Percentiles rank a stretch among this genome's conserved stretches.
Conservation (phyloP, 2,113 vertebrate species). For the Salminus brasiliensis region DNA sequence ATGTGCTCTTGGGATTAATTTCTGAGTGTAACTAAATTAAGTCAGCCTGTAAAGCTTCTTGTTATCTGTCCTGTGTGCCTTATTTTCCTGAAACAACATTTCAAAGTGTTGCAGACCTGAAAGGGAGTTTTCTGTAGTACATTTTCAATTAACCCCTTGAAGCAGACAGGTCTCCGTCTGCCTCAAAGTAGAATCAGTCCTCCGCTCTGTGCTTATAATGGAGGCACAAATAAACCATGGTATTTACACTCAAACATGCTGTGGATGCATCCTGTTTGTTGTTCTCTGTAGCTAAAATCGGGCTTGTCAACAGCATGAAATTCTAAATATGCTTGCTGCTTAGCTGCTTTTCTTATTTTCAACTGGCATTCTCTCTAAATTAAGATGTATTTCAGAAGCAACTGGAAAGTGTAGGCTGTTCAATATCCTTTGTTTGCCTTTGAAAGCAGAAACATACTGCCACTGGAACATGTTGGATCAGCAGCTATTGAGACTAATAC, state of each 20-base stretch:
- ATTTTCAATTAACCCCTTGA: slow-evolving; percentile 39
- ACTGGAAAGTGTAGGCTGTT: background rate
- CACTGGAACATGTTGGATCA: slow-evolving; percentile 19
- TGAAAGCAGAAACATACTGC: background rate
- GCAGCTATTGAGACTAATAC: slow-evolving; percentile 31
- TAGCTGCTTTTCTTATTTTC: background rate
- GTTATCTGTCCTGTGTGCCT: slow-evolving; percentile 33
- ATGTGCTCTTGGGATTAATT: slow-evolving; percentile 30
- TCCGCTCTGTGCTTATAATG: background rate
- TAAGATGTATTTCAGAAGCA: slow-evolving; percentile 9
- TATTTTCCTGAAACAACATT: slow-evolving; percentile 29
- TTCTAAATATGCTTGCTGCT: background rate
- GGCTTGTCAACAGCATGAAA: background rate
- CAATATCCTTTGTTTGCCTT: slow-evolving; percentile 8
- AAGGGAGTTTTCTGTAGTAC: slow-evolving; percentile 36
- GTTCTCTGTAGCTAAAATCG: background rate
- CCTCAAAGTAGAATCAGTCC: slow-evolving; percentile 20
- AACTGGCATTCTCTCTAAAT: background rate
- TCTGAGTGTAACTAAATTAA: slow-evolving; percentile 51
- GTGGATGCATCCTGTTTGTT: background rate
- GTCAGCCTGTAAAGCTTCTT: slow-evolving; percentile 15
- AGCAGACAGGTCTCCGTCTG: slow-evolving; percentile 11
- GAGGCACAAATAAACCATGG: background rate
- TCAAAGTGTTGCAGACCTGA: slow-evolving; percentile 18
- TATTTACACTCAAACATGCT: background rate